Evolutionary conservation across 1,140 invertebrate species (phyloP).

Genomic region (Dendrolimus punctatus): DNA sequence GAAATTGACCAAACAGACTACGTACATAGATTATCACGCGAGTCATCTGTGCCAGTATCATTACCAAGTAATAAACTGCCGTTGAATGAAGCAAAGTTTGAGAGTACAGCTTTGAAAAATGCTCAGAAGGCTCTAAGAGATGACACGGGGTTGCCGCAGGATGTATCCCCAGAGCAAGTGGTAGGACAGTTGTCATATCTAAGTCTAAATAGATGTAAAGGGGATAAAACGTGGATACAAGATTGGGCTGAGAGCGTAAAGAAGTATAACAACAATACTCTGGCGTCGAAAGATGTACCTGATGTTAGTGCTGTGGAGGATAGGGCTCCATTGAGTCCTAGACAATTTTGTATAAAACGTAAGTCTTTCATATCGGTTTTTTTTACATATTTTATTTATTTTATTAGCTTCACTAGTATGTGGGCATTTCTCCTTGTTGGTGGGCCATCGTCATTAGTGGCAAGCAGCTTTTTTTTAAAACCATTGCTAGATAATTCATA

Average conservation of each 20-base stretch:
- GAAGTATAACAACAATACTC: slow-evolving; percentile 60
- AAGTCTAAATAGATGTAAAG: slow-evolving; percentile 65
- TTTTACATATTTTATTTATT: slow-evolving; percentile 5
- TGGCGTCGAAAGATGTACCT: slow-evolving; percentile 28
- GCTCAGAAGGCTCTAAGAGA: slow-evolving; percentile 48
- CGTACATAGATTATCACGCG: slow-evolving; percentile 46
- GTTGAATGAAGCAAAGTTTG: slow-evolving; percentile 46
- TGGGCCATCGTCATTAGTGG: background rate
- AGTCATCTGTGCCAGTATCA: slow-evolving; percentile 36
- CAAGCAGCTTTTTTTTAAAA: too few species aligned
- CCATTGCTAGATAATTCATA: too few species aligned
- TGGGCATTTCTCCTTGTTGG: background rate
- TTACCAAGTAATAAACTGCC: slow-evolving; percentile 40
- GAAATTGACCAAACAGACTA: slow-evolving; percentile 75
- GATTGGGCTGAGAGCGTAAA: slow-evolving; percentile 70
- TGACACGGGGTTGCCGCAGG: slow-evolving; percentile 26
- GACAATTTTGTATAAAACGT: slow-evolving; percentile 43
- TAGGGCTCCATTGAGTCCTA: slow-evolving; percentile 47
- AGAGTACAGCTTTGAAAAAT: slow-evolving; percentile 54
- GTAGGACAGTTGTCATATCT: slow-evolving; percentile 61
- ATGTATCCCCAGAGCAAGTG: slow-evolving; percentile 51
- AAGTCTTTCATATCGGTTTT: slow-evolving; percentile 21
- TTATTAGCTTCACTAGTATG: background rate
- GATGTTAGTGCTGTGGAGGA: slow-evolving; percentile 24
- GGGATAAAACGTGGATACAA: slow-evolving; percentile 69